Evolutionary conservation across 1,140 invertebrate genomes (phyloP), one percentile per base, ranked within the genome.

Genomic region (Habropoda laboriosa): DNA sequence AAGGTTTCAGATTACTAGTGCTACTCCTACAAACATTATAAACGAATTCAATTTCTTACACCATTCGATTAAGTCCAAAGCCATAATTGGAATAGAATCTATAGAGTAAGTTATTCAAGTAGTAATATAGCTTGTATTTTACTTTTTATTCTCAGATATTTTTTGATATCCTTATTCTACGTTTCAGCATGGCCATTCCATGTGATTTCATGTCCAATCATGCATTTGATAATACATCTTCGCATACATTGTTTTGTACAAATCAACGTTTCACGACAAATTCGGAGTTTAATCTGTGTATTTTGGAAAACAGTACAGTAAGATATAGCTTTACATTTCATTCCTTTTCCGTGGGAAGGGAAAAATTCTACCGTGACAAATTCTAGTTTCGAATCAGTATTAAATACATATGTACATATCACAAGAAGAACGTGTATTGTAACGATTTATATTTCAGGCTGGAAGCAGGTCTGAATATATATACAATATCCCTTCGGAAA

Each of bases 21-120:
- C 81, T 18, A 83, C 60, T 42, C 24, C 55, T 16, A 21, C 57
- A 24, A 73, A 68, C 51, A 79, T 80, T 66, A 73, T 83, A 21
- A 87, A 79, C 27, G 82, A 79, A 66, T 30, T 83, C 2, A 60
- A 79, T 38, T 79, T 87, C 13, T 63, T 88, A 13, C 13, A 32
- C n/a, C 35, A 73, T 82, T 67, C 64, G 63, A 24, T 77, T 24
- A 79, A 83, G 55, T 81, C 64, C 8, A 80, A 57, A 30, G 35
- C 79, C 3, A 64, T 78, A 12, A 24, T 87, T 38, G 79, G 61
- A n/a, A 57, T 76, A 13, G 87, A 87, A 75, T 80, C 70, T 10
- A 38, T 75, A 21, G 73, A 79, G 87, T 88, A 83, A 81, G 35
- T 8, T 40, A 12, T 8, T 18, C 5, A 75, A 21, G 8, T 35